phyloP scores from a whole-genome alignment of 2,888 invertebrate genomes.

The Entomobrya multifasciata region DNA sequence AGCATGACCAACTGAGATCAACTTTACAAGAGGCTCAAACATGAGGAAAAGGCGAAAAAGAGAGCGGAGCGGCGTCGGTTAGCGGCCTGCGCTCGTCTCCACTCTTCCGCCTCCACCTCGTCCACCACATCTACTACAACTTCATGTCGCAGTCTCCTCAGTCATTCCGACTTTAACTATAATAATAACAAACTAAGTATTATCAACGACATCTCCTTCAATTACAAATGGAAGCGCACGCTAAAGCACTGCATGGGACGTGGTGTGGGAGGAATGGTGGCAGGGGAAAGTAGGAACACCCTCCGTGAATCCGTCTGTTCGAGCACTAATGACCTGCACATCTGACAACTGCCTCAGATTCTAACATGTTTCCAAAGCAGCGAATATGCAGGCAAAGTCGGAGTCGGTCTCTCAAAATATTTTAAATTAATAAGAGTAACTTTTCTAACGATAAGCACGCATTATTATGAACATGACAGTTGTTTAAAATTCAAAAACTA shows the following conservation, averaged over 20 bases:
- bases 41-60: slow-evolving; percentile 74
- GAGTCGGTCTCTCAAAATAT: slow-evolving; percentile 7
- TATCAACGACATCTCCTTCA: slow-evolving; percentile 75
- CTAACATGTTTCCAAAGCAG: slow-evolving; percentile 9
- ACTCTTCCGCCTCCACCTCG: slow-evolving; percentile 35
- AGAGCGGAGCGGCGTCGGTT: slow-evolving; percentile 68
- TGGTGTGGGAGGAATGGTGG: slow-evolving; percentile 42
- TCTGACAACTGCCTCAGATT: slow-evolving; percentile 67
- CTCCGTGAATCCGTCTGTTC: slow-evolving; percentile 71
- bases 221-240: slow-evolving; percentile 70
- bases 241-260: slow-evolving; percentile 70
- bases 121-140: slow-evolving; percentile 39
- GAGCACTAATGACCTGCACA: slow-evolving; percentile 70
- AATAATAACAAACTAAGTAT: slow-evolving; percentile 73
- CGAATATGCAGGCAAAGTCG: neutral
- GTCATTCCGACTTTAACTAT: slow-evolving; percentile 66
- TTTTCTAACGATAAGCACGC: slow-evolving; percentile 4
- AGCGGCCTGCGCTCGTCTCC: slow-evolving; percentile 51
- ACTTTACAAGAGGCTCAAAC: slow-evolving; percentile 76
- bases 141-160: slow-evolving; percentile 64
- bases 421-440: slow-evolving; percentile 33
- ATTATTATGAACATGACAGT: slow-evolving; percentile 41
- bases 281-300: slow-evolving; percentile 64
- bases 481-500: slow-evolving; percentile 28
- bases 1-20: slow-evolving; percentile 77